Percentiles rank a stretch among this genome's conserved stretches.
phyloP scores from a whole-genome alignment of 2,113 vertebrate genomes.

The Perca fluviatilis region DNA sequence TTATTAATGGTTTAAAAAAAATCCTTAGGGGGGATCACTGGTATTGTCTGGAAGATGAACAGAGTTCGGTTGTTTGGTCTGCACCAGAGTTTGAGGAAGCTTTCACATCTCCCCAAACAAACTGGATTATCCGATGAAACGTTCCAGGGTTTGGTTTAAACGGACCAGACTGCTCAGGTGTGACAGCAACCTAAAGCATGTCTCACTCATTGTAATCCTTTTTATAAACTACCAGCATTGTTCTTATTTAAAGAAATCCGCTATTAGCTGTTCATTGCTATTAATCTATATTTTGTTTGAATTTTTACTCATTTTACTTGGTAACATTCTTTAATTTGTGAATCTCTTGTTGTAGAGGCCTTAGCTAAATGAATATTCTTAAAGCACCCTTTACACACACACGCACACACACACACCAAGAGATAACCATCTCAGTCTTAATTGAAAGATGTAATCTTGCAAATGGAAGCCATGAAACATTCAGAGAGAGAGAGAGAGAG shows the following conservation, averaged over 20 bases:
- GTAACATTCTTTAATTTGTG: not conserved
- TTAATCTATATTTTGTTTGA: not conserved
- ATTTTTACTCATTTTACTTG: not conserved
- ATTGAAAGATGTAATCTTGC: slow-evolving; percentile 82
- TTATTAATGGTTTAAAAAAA: too few relatives aligned
- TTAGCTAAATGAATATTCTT: slow-evolving; percentile 33
- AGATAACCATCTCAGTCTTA: slow-evolving; percentile 77
- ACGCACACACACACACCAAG: not conserved
- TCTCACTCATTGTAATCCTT: too few relatives aligned
- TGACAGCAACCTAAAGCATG: too few relatives aligned
- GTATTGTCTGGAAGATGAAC: too few relatives aligned
- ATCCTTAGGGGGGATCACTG: too few relatives aligned
- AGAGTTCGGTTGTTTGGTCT: too few relatives aligned
- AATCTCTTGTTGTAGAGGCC: not conserved
- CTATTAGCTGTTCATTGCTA: not conserved
- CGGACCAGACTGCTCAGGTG: too few relatives aligned
- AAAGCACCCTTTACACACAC: not conserved
- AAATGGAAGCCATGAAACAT: slow-evolving; percentile 78
- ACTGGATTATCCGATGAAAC: too few relatives aligned
- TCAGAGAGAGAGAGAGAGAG: slow-evolving; percentile 35
- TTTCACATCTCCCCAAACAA: too few relatives aligned
- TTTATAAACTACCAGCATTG: not conserved
- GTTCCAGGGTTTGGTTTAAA: too few relatives aligned
- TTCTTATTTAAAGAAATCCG: not conserved
- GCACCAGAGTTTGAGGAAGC: too few relatives aligned